These are phyloP conservation scores for Schrankia costaestrigalis DNA, from an alignment of 2,888 invertebrate genomes.

Conservation along the genomic window DNA sequence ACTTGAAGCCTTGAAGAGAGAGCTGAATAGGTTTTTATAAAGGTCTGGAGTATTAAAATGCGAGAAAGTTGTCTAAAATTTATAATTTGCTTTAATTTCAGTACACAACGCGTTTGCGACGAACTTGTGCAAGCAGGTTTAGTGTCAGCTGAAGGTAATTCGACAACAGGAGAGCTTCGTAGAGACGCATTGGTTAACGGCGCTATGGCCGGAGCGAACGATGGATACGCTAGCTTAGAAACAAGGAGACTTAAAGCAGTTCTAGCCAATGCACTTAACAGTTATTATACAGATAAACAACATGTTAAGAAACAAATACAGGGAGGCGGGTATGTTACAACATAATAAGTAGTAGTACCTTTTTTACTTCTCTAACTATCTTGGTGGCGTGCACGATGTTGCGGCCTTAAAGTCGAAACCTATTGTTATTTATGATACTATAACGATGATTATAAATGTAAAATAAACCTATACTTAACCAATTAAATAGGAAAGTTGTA, in stretches of 20 bases:
- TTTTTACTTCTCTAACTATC: no score
- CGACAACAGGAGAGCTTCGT: conserved; percentile 60
- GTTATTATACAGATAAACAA: conserved; percentile 95
- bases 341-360: no score
- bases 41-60: no score
- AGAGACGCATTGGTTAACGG: conserved; percentile 69
- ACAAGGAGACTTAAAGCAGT: conserved; percentile 88
- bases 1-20: no score
- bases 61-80: neutral
- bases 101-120: conserved; percentile 71
- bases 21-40: no score
- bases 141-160: conserved; percentile 61
- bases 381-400: no score
- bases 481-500: no score
- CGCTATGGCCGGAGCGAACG: conserved; percentile 65
- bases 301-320: conserved; percentile 97
- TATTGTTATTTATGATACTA: no score
- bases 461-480: no score
- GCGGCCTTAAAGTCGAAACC: no score
- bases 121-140: conserved; percentile 63
- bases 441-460: no score
- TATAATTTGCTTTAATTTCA: conserved; percentile 24
- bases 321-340: conserved; percentile 87
- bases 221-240: conserved; percentile 89
- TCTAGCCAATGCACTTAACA: conserved; percentile 86